Base-by-base conservation (phyloP, 2,797 vertebrate genomes). In the Parambassis ranga region DNA sequence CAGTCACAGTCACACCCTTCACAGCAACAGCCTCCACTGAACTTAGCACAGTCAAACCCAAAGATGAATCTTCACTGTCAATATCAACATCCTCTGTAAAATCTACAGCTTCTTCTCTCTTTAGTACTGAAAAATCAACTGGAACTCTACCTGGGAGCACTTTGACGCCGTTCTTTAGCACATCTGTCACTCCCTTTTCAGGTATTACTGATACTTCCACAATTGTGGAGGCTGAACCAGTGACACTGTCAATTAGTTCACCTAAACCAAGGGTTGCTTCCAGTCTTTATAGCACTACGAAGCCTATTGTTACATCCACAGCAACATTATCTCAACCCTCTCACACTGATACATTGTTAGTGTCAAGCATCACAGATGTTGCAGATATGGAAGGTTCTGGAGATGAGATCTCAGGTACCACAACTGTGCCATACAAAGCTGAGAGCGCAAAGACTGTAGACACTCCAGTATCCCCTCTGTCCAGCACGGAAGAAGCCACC, bases 61-160 rank as follows among this genome's bases (percentile, higher is more conserved):
- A 60, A 23, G n/a, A 72, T 14, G 55, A 58, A 2, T 73, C 51
- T n/a, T 77, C 65, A 35, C 50, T 57, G 18, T 27, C 27, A 64
- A 33, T 33, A 15, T 50, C 31, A 58, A 23, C 6, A 15, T 44
- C 42, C 5, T 36, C 51, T 36, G 11, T 55, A n/a, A 43, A 14
- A 49, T 51, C 32, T 28, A 33, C 39, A 55, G 38, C 6, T 9
- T 75, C 71, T 42, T 68, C 75, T 35, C 28, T 67, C 22, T 65
- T 74, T 27, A 82, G 46, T 62, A 79, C 72, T 32, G 57, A 82
- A 22, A 60, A 51, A 58, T 27, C 65, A 67, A 60, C 30, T 19
- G 19, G n/a, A n/a, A n/a, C n/a, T n/a, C n/a, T n/a, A n/a, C n/a
- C n/a, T n/a, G n/a, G n/a, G n/a, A n/a, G n/a, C n/a, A n/a, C n/a